Base-by-base conservation (phyloP, 53 echinoderm and acorn worm species). In the Glandiceps talaboti region DNA sequence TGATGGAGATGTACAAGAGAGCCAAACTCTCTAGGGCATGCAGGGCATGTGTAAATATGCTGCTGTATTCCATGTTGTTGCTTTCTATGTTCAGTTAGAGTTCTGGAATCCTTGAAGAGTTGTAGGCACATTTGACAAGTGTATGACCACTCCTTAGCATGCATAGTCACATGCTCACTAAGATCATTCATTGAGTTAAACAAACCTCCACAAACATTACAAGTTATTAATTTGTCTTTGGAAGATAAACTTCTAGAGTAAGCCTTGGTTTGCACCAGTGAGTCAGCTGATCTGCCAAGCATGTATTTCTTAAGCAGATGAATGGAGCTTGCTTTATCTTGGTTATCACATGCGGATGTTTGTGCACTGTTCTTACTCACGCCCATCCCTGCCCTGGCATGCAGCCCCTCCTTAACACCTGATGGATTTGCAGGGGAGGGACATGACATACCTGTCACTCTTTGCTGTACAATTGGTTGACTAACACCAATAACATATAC, bases 61-160 rank as follows among this genome's bases (percentile, higher is more conserved):
- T n/a, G 92, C 45, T 89, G 85, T 0, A 96, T 93, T 78, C 87
- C 83, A 82, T 96, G 97, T n/a, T 85, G 77, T 30, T 87, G 64
- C 30, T 86, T 82, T 74, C 93, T 85, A 72, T 96, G 97, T 26
- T 80, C 83, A 30, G 83, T 77, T 1, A 96, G 86, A 26, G 33
- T 79, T 20, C 85, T 82, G 25, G 90, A 79, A 30, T 86, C 83
- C 33, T 85, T 83, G 79, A 91, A 96, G 27, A 93, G 85, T 32
- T 85, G 82, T 31, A 96, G 85, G 75, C 97, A 96, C 73, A 96
- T 93, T 75, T 96, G 92, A 81, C 97, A 96, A 82, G 92, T 96
- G 86, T 93, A 96, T 0, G 90, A 91, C 81, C 82, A 96, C 30
- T 93, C 97, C 31, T 91, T 79, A 25, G 97, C 92, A 80, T 96